Percentiles rank a stretch among this genome's conserved stretches.
Conservation (phyloP, 1,140 invertebrate species). For the Thaumetopoea pityocampa region DNA sequence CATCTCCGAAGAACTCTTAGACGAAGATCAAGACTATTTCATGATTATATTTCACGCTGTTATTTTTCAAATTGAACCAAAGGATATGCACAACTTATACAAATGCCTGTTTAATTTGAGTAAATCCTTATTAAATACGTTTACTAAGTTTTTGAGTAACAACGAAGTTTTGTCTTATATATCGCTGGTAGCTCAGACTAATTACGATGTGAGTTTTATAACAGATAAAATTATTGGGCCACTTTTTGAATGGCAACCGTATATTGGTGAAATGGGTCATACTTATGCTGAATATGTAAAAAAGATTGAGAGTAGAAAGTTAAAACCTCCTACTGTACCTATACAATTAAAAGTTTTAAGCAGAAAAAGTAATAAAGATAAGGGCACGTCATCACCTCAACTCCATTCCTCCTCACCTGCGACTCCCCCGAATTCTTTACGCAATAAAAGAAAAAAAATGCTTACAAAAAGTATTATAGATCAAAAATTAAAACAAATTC, state of each 20-base stretch:
- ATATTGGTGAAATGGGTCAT: slow-evolving; percentile 55
- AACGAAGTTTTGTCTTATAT: slow-evolving; percentile 47
- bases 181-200: slow-evolving; percentile 44
- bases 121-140: slow-evolving; percentile 41
- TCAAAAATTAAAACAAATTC: slow-evolving; percentile 45
- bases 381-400: slow-evolving; percentile 1
- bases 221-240: slow-evolving; percentile 67
- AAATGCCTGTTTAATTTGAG: slow-evolving; percentile 63
- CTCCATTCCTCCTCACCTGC: slow-evolving; percentile 18
- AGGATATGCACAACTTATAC: slow-evolving; percentile 40
- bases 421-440: slow-evolving; percentile 47
- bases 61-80: slow-evolving; percentile 46
- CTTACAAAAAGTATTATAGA: slow-evolving; percentile 55
- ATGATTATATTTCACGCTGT: slow-evolving; percentile 48
- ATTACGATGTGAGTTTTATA: slow-evolving; percentile 69
- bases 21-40: slow-evolving; percentile 54
- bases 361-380: slow-evolving; percentile 39
- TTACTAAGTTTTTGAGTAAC: slow-evolving; percentile 57
- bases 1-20: slow-evolving; percentile 38
- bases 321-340: slow-evolving; percentile 56
- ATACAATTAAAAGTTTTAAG: slow-evolving; percentile 50
- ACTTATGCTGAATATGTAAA: slow-evolving; percentile 58
- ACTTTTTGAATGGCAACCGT: slow-evolving; percentile 61
- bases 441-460: slow-evolving; percentile 48
- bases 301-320: slow-evolving; percentile 46